A percentile compares a stretch with the other conserved stretches of the same genome.
phyloP scores from a whole-genome alignment of 92 coral and sea anemone species.

The Phymanthus crucifer region DNA sequence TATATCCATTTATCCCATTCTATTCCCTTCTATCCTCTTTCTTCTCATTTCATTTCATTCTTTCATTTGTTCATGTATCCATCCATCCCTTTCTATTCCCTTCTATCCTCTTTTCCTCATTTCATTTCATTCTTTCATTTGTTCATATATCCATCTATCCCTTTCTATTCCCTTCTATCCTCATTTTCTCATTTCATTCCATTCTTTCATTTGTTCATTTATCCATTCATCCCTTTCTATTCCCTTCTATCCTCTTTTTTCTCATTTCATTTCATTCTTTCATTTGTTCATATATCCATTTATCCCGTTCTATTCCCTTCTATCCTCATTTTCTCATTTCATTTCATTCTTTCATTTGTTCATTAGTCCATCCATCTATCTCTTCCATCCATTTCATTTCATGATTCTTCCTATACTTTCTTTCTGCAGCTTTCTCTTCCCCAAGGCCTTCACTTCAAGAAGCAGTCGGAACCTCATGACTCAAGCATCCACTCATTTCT shows the following conservation, averaged over 20 bases:
- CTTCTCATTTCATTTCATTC: no score
- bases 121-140: neutral
- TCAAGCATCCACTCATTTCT: slow-evolving; percentile 83
- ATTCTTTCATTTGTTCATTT: neutral
- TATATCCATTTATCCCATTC: no score
- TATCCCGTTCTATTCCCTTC: neutral
- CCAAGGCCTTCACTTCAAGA: slow-evolving; percentile 88
- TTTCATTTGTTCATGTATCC: no score
- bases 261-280: neutral
- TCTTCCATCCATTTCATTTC: no score
- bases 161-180: neutral
- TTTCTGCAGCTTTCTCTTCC: slow-evolving; percentile 81
- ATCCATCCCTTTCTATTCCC: no score
- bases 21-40: no score
- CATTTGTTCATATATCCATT: neutral
- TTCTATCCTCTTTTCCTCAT: no score
- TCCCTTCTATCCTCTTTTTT: neutral
- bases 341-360: neutral
- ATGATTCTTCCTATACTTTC: neutral
- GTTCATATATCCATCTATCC: neutral
- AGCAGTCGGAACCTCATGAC: slow-evolving; percentile 71
- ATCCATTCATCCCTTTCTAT: neutral
- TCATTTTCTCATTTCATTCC: neutral
- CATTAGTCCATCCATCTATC: no score
- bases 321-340: neutral